phyloP scores from a whole-genome alignment of 64 coral and sea anemone species.

The Platygyra sinensis region DNA sequence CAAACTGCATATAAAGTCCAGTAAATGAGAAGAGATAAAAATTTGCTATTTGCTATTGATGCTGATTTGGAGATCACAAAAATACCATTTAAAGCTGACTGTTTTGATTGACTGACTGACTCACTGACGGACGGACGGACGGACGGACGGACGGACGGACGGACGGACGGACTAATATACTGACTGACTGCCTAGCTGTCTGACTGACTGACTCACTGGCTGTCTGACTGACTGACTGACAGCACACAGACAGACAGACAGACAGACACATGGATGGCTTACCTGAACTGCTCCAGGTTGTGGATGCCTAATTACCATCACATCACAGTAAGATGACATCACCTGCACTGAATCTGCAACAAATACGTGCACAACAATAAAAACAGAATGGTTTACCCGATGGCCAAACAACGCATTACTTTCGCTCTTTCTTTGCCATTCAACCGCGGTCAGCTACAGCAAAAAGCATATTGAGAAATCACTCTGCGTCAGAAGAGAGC shows the following conservation, averaged over 20 bases:
- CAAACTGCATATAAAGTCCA: too few species aligned
- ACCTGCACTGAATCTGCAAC: slow-evolving; percentile 86
- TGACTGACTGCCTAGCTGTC: not conserved
- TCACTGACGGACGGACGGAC: not conserved
- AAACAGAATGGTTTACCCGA: not conserved
- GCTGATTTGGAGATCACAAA: too few species aligned
- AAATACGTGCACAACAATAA: not conserved
- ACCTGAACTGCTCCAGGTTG: slow-evolving; percentile 86
- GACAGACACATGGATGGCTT: not conserved
- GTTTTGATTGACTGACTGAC: not conserved
- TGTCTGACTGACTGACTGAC: not conserved
- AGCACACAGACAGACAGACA: not conserved
- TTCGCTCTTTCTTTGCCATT: too few species aligned
- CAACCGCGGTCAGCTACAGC: too few species aligned
- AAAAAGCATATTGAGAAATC: too few species aligned
- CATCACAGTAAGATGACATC: slow-evolving; percentile 95
- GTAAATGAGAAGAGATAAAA: too few species aligned
- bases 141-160: not conserved
- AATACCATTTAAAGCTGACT: not conserved
- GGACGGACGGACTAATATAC: too few species aligned
- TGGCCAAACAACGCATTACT: too few species aligned
- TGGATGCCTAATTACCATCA: slow-evolving; percentile 89
- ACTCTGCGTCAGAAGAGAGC: too few species aligned
- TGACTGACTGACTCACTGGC: not conserved
- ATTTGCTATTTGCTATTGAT: too few species aligned